Percentiles rank a stretch among this genome's conserved stretches.
Evolutionary conservation across 2,113 vertebrate genomes (phyloP).

Genomic region (Rhabdornis inornatus): DNA sequence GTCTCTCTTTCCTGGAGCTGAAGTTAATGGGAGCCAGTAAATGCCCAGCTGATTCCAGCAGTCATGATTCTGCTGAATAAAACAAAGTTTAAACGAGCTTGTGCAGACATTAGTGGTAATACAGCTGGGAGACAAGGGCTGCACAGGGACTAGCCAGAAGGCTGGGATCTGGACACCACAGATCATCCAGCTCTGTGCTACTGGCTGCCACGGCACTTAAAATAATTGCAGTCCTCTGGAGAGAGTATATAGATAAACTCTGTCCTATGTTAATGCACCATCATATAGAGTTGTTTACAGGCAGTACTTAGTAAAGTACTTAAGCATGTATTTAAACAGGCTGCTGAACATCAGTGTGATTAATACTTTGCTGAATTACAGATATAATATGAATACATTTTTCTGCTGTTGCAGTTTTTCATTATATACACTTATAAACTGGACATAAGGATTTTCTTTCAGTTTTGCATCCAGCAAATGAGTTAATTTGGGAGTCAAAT

Average conservation of each 20-base stretch:
- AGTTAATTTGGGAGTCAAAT: constrained; percentile 51
- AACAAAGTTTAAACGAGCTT: background rate
- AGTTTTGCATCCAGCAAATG: constrained; percentile 11
- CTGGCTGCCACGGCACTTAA: background rate
- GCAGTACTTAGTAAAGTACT: constrained; percentile 38
- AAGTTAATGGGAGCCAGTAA: background rate
- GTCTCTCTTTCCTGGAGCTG: background rate
- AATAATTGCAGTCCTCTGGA: background rate
- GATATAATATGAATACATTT: constrained; percentile 5
- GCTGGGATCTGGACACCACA: background rate
- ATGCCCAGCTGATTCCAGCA: background rate
- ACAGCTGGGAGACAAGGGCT: background rate
- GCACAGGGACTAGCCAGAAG: background rate
- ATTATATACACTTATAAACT: constrained; percentile 1
- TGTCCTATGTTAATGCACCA: background rate
- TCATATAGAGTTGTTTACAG: constrained; percentile 44
- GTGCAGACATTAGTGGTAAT: background rate
- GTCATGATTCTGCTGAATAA: constrained; percentile 8
- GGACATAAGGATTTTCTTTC: constrained; percentile 41
- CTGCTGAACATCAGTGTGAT: constrained; percentile 49
- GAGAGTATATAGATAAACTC: background rate
- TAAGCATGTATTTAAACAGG: constrained; percentile 52
- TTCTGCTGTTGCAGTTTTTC: constrained; percentile 49
- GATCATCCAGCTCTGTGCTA: background rate
- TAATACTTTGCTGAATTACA: constrained; percentile 54